Evolutionary conservation across 2,888 invertebrate genomes (phyloP), one percentile per base, ranked within the genome.

Genomic region (Amphipoea oculea): DNA sequence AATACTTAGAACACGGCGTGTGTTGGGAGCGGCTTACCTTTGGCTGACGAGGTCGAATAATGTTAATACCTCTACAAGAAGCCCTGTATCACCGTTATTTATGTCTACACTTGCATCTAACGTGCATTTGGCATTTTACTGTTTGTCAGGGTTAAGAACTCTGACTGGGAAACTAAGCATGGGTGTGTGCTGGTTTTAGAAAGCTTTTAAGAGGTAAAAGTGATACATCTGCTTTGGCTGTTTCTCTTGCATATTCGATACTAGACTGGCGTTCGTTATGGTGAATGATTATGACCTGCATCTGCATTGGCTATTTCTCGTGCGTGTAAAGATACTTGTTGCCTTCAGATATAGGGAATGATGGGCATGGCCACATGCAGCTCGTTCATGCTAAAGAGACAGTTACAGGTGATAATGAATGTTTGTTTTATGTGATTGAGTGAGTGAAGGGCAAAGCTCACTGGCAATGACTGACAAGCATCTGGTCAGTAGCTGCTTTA

Each of bases 21-120:
- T 85, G 87, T 82, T 90, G 90, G 92, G 91, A 93, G 92, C 91
- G 92, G 92, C 91, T 92, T 91, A 90, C 90, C 90, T 91, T 91
- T 91, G 84, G 84, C 91, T 89, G 90, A 90, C 89, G 91, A 91
- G 92, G 91, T 92, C 91, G 91, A 89, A 84, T 92, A 89, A 90
- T 90, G 90, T 90, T 91, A 89, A 89, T 89, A 86, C 83, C 82
- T 78, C 76, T 78, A 83, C 84, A 78, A 85, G 82, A 83, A 81
- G 78, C 86, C 65, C 70, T 79, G 82, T 82, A 81, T 83, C 82
- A 75, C 82, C 77, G 75, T 88, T 87, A 87, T 89, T 84, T 82
- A 86, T 68, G 77, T 81, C 73, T 76, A 78, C 86, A 83, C 74
- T 85, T 79, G 78, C 78, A 75, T 83, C 73, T 82, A 68, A 76